A percentile compares a stretch with the other conserved stretches of the same genome.
phyloP scores from a whole-genome alignment of 2,113 vertebrate genomes.

The Tupaia tana region DNA sequence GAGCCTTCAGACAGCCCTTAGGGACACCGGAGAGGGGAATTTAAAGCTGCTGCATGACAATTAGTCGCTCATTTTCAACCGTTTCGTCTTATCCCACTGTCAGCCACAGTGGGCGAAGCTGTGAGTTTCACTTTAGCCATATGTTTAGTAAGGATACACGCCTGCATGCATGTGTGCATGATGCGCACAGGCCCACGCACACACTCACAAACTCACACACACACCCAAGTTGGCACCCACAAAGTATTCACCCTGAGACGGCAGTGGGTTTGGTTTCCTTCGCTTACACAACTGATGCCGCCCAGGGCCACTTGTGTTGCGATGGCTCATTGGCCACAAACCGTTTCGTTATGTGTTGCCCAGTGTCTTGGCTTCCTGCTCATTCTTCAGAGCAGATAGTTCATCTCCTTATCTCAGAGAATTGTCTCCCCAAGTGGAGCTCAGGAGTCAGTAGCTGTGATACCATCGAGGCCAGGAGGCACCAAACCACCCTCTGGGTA shows the following conservation, averaged over 20 bases:
- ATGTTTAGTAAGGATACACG: background rate
- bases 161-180: background rate
- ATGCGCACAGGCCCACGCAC: background rate
- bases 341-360: slow-evolving; percentile 46
- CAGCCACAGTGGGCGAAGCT: slow-evolving; percentile 36
- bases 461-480: slow-evolving; percentile 62
- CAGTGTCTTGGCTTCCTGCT: slow-evolving; percentile 68
- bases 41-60: background rate
- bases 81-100: background rate
- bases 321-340: slow-evolving; percentile 66
- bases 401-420: slow-evolving; percentile 74
- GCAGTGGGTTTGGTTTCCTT: slow-evolving; percentile 55
- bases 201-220: background rate
- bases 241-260: slow-evolving; percentile 28
- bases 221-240: slow-evolving; percentile 37
- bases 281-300: slow-evolving; percentile 27
- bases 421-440: slow-evolving; percentile 38
- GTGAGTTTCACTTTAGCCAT: slow-evolving; percentile 61
- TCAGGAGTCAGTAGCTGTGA: background rate
- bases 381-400: slow-evolving; percentile 54
- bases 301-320: slow-evolving; percentile 49
- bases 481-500: slow-evolving; percentile 61
- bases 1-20: background rate
- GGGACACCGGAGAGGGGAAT: background rate
- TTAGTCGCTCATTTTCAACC: slow-evolving; percentile 13